Evolutionary conservation across 2,113 vertebrate genomes (phyloP).

Genomic region (Trachemys scripta): DNA sequence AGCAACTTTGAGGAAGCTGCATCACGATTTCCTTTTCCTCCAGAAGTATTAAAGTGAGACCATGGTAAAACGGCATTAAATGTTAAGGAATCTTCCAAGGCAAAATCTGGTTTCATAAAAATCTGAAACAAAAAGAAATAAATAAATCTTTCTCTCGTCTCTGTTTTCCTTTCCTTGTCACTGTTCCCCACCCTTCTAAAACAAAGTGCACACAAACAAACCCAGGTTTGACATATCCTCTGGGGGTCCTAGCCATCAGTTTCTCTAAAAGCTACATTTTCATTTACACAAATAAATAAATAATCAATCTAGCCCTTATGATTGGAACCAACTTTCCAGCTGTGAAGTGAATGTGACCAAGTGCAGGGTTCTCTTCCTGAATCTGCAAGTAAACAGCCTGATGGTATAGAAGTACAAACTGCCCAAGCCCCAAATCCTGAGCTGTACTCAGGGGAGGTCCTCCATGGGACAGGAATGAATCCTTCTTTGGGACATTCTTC

Average conservation of each 20-base stretch:
- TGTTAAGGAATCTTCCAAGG: conserved; percentile 93
- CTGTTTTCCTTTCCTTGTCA: not conserved
- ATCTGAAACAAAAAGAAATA: conserved; percentile 84
- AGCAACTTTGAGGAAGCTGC: conserved; percentile 93
- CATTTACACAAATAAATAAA: not conserved
- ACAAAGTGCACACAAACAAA: not conserved
- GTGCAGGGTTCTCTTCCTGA: not conserved
- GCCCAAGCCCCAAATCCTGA: rapidly evolving
- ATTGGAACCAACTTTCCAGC: not conserved
- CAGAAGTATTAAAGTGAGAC: conserved; percentile 95
- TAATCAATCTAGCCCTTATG: not conserved
- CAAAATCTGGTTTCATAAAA: conserved; percentile 98
- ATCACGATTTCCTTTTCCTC: conserved; percentile 91
- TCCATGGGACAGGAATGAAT: not conserved
- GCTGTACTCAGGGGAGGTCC: not conserved
- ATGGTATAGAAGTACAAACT: not conserved
- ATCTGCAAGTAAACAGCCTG: not conserved
- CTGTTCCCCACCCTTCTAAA: not conserved
- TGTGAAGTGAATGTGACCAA: not conserved
- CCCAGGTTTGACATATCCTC: not conserved
- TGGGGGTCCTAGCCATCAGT: not conserved
- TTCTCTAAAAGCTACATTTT: not conserved
- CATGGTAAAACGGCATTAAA: conserved; percentile 97
- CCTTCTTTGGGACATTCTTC: not conserved
- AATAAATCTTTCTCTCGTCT: conserved; percentile 30